Evolutionary conservation across 2,797 vertebrate genomes (phyloP), one percentile per base, ranked within the genome.

Genomic region (Falco novaeseelandiae): DNA sequence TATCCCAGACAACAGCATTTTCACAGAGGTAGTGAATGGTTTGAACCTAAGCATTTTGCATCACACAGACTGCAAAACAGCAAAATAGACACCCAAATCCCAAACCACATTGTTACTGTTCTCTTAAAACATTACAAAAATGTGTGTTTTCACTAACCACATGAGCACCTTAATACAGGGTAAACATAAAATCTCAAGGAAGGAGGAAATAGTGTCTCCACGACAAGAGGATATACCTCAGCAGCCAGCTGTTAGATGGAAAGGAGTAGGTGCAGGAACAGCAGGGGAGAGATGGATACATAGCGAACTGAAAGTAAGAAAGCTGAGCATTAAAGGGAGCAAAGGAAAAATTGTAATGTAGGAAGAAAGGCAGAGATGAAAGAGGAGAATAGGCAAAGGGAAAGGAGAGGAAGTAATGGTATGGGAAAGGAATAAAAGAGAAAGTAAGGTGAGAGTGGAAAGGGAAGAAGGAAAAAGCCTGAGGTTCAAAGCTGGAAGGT

Each of bases 61-160:
- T 65, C 51, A 57, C 34, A 14, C 16, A 42, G 48, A 23, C 20
- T 16, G 12, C 3, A 2, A 83, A 76, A 88, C 1, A 61, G 8
- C 29, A 54, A 79, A 93, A 78, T 19, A 74, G n/a, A 34, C 10
- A 40, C 13, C 19, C 36, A 54, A 71, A 84, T 7, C 20, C 16
- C 71, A 78, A 77, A 52, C 8, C 14, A 48, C n/a, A 63, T 48
- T 3, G 1, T 49, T 63, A 17, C 14, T 26, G 2, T 55, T 72
- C 58, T 59, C 62, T 25, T 59, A 52, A 87, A 92, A 49, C 5
- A 11, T n/a, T 40, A 23, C 4, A 26, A 74, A 91, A 63, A 7
- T 1, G 0, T 29, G 14, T 58, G 27, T 82, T 76, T 29, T 78
- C 52, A n/a, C 46, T 58, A 63, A 27, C 1, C 4, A 3, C 0